phyloP scores from a whole-genome alignment of 53 echinoderm and acorn worm species.

The Zoroaster sp. region DNA sequence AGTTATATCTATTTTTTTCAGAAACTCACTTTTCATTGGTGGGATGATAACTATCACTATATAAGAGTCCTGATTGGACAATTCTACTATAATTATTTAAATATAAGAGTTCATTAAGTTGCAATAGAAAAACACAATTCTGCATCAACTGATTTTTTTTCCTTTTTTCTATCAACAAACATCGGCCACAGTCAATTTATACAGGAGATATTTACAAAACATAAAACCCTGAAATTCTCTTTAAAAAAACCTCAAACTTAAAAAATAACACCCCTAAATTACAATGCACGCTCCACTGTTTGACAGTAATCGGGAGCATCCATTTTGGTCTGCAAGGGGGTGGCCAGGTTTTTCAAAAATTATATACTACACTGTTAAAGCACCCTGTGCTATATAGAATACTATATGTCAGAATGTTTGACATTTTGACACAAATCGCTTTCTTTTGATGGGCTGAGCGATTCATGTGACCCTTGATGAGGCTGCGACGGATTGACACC shows the following conservation, averaged over 20 bases:
- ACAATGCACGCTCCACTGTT: slow-evolving; percentile 46
- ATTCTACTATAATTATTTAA: neutral
- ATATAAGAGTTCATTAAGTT: neutral
- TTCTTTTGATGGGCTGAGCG: slow-evolving; percentile 66
- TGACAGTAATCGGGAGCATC: slow-evolving; percentile 51
- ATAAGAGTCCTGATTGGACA: slow-evolving; percentile 30
- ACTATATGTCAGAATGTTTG: slow-evolving; percentile 77
- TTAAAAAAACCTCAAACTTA: neutral
- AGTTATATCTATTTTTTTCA: neutral
- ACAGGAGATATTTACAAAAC: slow-evolving; percentile 31
- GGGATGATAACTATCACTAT: neutral
- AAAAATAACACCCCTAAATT: slow-evolving; percentile 18
- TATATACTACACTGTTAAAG: neutral
- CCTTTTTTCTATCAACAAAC: neutral
- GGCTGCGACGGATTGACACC: slow-evolving; percentile 8
- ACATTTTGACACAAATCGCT: slow-evolving; percentile 69
- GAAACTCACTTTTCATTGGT: slow-evolving; percentile 15
- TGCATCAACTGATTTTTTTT: neutral
- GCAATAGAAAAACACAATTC: neutral
- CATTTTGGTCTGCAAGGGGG: slow-evolving; percentile 18
- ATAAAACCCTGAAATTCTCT: slow-evolving; percentile 34
- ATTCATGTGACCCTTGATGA: slow-evolving; percentile 23
- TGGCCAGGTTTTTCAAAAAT: slow-evolving; percentile 10
- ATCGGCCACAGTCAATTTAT: neutral
- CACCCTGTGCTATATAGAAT: slow-evolving; percentile 45